Percentiles rank a stretch among this genome's conserved stretches.
Conservation (phyloP, 2,888 invertebrate species). For the Pollenia griseotomentosa region DNA sequence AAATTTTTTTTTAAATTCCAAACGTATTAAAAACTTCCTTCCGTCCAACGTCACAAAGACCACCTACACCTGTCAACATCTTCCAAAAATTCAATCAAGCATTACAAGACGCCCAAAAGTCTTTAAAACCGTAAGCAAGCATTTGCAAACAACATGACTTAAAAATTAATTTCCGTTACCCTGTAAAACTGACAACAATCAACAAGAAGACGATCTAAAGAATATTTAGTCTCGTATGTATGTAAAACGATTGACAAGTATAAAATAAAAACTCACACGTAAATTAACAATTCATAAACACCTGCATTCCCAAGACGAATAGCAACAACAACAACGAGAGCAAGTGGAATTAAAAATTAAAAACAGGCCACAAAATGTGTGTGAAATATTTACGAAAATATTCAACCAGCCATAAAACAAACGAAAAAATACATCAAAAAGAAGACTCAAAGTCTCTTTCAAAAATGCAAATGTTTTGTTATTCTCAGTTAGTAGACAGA, state of each 20-base stretch:
- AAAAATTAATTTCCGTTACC: slow-evolving; percentile 60
- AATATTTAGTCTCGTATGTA: background rate
- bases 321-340: slow-evolving; percentile 9
- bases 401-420: slow-evolving; percentile 51
- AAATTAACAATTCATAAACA: slow-evolving; percentile 67
- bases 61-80: slow-evolving; percentile 64
- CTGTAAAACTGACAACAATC: slow-evolving; percentile 22
- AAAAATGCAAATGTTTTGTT: slow-evolving; percentile 28
- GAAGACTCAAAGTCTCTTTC: background rate
- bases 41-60: background rate
- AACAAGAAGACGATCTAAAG: slow-evolving; percentile 6
- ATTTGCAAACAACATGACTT: slow-evolving; percentile 5
- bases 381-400: slow-evolving; percentile 60
- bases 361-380: slow-evolving; percentile 70
- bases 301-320: slow-evolving; percentile 58
- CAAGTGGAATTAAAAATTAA: slow-evolving; percentile 44
- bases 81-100: slow-evolving; percentile 45
- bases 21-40: slow-evolving; percentile 29
- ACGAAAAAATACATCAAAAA: background rate
- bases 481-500: background rate
- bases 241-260: slow-evolving; percentile 43
- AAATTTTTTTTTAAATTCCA: no score
- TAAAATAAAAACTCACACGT: slow-evolving; percentile 56
- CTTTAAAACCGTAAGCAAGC: background rate
- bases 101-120: slow-evolving; percentile 6